These are phyloP conservation scores for Clarias laeviceps DNA, from an alignment of 2,797 vertebrate genomes.

Conservation along the genomic window DNA sequence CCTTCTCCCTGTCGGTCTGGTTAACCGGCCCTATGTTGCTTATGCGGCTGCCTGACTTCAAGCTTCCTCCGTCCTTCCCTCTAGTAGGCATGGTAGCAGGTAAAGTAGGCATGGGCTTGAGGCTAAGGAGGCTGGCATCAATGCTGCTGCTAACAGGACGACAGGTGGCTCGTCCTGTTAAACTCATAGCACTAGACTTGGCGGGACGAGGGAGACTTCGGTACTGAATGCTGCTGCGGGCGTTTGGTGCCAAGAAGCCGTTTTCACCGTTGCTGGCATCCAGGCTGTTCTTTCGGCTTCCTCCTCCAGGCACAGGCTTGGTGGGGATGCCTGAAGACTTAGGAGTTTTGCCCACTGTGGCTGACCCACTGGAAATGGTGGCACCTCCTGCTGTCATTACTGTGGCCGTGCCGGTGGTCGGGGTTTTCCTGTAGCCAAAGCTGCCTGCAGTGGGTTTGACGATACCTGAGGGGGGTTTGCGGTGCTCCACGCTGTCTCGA, in stretches of 20 bases:
- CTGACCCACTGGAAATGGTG: conserved; percentile 80
- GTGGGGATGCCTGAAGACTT: conserved; percentile 93
- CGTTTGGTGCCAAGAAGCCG: conserved; percentile 86
- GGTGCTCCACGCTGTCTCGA: conserved; percentile 85
- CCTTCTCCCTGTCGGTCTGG: conserved; percentile 95
- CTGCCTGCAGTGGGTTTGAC: conserved; percentile 83
- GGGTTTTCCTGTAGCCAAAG: conserved; percentile 91
- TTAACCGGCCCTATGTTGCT: conserved; percentile 83
- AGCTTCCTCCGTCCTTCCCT: conserved; percentile 58
- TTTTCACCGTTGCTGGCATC: conserved; percentile 86
- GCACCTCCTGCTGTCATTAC: conserved; percentile 87
- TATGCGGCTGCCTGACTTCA: conserved; percentile 62
- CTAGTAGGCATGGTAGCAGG: conserved; percentile 78
- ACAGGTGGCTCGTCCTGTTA: conserved; percentile 79
- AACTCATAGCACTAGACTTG: conserved; percentile 93
- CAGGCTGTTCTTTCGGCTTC: conserved; percentile 88
- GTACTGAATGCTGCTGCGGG: conserved; percentile 93
- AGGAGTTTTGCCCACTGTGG: conserved; percentile 89
- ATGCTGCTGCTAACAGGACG: conserved; percentile 86
- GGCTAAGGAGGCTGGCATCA: conserved; percentile 84
- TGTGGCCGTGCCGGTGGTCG: conserved; percentile 84
- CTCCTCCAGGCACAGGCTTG: conserved; percentile 79
- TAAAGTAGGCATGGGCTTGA: conserved; percentile 78
- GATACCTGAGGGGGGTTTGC: conserved; percentile 93
- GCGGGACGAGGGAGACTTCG: conserved; percentile 95